Percentiles rank a stretch among this genome's conserved stretches.
Evolutionary conservation across 2,113 vertebrate species (phyloP).

Genomic region (Dasyprocta punctata): DNA sequence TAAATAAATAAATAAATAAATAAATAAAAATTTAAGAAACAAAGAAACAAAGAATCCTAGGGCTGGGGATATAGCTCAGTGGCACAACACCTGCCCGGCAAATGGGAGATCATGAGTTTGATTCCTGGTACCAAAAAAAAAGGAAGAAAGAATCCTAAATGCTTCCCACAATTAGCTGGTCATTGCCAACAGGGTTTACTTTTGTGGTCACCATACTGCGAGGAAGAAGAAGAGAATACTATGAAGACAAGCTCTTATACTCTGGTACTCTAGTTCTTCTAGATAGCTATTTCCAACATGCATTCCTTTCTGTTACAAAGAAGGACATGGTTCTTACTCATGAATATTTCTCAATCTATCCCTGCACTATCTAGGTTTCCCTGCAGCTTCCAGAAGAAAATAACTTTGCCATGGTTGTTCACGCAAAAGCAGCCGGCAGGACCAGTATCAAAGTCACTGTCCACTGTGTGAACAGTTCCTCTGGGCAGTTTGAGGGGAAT

Average conservation of each 20-base stretch:
- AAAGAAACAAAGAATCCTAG: no score
- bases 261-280: neutral
- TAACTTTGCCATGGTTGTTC: conserved; percentile 85
- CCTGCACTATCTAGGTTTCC: conserved; percentile 74
- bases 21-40: no score
- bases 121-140: no score
- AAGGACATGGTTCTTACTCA: neutral
- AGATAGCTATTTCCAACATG: neutral
- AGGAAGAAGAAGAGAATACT: neutral
- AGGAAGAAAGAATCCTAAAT: neutral
- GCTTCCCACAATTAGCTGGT: neutral
- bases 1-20: no score
- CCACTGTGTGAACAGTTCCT: conserved; percentile 69
- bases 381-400: conserved; percentile 79
- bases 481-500: conserved; percentile 80
- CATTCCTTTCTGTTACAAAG: neutral
- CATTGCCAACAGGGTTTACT: neutral
- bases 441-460: conserved; percentile 84
- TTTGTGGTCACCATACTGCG: neutral
- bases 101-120: no score
- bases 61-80: no score
- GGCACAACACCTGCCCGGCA: no score
- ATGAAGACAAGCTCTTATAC: neutral
- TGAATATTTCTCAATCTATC: conserved; percentile 24
- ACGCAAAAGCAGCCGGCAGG: conserved; percentile 81